Conservation (phyloP, 2,797 vertebrate species). For the Cirrhinus mrigala region DNA sequence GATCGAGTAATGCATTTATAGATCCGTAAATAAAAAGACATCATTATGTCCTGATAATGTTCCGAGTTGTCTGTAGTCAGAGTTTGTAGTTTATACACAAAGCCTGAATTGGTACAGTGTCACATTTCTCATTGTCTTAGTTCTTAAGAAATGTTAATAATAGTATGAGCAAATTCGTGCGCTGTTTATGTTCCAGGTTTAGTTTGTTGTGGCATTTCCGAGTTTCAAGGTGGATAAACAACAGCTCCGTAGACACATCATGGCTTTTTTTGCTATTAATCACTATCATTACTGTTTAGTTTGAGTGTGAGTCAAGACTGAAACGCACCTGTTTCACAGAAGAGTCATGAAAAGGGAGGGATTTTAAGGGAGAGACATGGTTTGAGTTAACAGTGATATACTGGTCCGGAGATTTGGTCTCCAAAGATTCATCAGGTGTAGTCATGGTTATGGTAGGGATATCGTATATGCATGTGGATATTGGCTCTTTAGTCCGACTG, state of each 20-base stretch:
- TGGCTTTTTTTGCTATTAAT: neutral
- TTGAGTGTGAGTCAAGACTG: neutral
- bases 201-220: neutral
- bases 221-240: neutral
- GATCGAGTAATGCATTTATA: neutral
- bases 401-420: neutral
- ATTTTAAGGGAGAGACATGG: neutral
- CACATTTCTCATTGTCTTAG: neutral
- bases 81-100: neutral
- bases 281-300: neutral
- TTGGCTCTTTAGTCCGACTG: neutral
- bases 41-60: neutral
- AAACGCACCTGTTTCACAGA: neutral
- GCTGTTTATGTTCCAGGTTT: neutral
- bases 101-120: neutral
- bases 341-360: neutral
- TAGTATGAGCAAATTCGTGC: neutral
- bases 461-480: neutral
- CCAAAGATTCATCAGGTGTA: neutral
- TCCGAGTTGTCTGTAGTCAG: neutral
- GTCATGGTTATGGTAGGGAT: neutral
- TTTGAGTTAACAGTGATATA: neutral
- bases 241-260: neutral
- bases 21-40: neutral
- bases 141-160: neutral